A percentile compares a stretch with the other conserved stretches of the same genome.
Evolutionary conservation across 1,140 invertebrate species (phyloP).

Genomic region (Tachypleus tridentatus): DNA sequence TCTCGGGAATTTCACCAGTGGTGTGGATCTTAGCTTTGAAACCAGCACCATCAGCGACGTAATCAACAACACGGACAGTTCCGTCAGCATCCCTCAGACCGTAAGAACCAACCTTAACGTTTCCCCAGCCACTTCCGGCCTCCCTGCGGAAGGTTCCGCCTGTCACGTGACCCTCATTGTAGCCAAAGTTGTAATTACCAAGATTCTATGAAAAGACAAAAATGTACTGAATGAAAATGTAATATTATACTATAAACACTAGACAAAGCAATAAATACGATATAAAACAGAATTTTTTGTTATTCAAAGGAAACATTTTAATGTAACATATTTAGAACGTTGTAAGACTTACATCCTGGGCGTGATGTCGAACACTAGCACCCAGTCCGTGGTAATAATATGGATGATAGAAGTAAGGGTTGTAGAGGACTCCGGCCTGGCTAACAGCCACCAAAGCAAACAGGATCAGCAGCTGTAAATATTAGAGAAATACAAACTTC

Average conservation of each 20-base stretch:
- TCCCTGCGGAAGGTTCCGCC: constrained; percentile 27
- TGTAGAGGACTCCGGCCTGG: no score
- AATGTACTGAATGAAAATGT: background rate
- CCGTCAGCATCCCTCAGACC: constrained; percentile 24
- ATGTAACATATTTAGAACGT: no score
- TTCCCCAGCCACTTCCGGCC: constrained; percentile 14
- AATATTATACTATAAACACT: no score
- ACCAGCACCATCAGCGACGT: constrained; percentile 28
- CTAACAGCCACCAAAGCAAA: no score
- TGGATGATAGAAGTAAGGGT: background rate
- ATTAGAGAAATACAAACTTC: no score
- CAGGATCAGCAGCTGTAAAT: no score
- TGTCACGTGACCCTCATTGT: constrained; percentile 26
- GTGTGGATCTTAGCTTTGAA: constrained; percentile 25
- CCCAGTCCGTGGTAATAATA: background rate
- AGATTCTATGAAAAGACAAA: constrained; percentile 1
- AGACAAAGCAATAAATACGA: no score
- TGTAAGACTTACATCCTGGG: background rate
- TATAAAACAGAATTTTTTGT: no score
- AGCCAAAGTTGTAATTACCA: constrained; percentile 21
- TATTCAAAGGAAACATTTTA: no score
- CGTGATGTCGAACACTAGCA: background rate
- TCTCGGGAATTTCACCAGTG: constrained; percentile 21
- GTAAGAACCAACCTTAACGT: constrained; percentile 24
- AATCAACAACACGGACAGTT: constrained; percentile 25